Evolutionary conservation across 2,113 vertebrate species (phyloP), one percentile per base, ranked within the genome.

Genomic region (Furnarius figulus): DNA sequence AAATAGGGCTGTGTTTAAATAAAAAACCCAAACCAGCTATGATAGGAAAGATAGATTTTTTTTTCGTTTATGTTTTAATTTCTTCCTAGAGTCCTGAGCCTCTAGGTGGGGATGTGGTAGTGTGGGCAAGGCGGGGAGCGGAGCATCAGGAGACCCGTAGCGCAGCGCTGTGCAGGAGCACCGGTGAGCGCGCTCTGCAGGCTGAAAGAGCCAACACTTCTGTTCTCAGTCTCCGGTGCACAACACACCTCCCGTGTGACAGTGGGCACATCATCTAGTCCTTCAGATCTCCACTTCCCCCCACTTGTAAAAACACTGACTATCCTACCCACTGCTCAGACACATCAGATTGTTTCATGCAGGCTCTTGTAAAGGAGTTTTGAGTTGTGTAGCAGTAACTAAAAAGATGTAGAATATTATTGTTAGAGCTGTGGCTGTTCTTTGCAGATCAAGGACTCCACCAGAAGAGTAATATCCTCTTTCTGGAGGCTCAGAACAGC

Each of bases 251-350:
- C 79, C 89, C 3, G 6, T 42, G 87, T 50, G 78, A 59, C 82
- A 78, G 13, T 1, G 39, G 72, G 47, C 82, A 80, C 83, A 95
- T 97, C 90, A 49, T 59, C 6, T 12, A 93, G 96, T 90, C 89
- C 90, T n/a, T 96, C 88, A 96, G 90, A 96, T 95, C 93, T 95
- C 16, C 49, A 4, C 24, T n/a, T 88, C 47, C 40, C 39, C 28
- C 28, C 2, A 7, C 35, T 67, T 65, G 52, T 6, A 37, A 49
- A 77, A 42, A 14, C 40, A 24, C 79, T 8, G 59, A 3, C 65
- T 67, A 10, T 18, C 76, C 79, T 59, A 4, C 47, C n/a, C 35
- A 6, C 68, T 28, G 76, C 85, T 89, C 68, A 39, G 78, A 49
- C 46, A 10, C 56, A 23, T 3, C 58, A 8, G 59, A 39, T 6